Base-by-base conservation (phyloP, 1,140 invertebrate genomes). In the Diachasma alloeum region DNA sequence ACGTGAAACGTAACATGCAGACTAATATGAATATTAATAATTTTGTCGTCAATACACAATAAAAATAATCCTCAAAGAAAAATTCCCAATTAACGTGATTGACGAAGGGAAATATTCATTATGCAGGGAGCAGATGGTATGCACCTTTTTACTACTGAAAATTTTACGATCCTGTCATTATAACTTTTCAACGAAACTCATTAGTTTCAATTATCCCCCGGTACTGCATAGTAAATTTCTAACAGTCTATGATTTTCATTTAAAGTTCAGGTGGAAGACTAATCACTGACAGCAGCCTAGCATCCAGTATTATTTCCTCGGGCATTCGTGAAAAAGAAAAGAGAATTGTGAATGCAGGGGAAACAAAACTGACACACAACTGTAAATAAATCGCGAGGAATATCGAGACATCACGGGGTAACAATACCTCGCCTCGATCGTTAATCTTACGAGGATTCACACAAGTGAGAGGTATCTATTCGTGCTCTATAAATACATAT, bases 401-500 rank as follows among this genome's bases (percentile, higher is more conserved):
- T 19, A 53, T 53, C 48, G 48, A 53, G 48, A 53, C 48, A 42
- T 42, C 39, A 53, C 9, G 15, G 48, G 9, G 59, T 24, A 66
- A 66, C 59, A 66, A 66, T 66, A 66, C n/a, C n/a, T 22, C 10
- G 13, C 10, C 9, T 66, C 22, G 22, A 26, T 66, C 31, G 31
- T 66, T 31, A 66, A 66, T 66, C 24, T 66, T 31, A 26, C 31
- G 31, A 66, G 22, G 11, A 66, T 66, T 36, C 59, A 31, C 31
- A 66, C 9, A 31, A 66, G 22, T 31, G 13, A 26, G 17, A 48
- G 42, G 70, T 53, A 72, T 31, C 17, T 37, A 31, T 68, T 68
- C 44, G 31, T 42, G n/a, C 48, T 37, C 39, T 26, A 72, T 72
- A 53, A 72, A 72, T 72, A 46, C 44, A 72, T 53, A 48, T 44